These are phyloP conservation scores for Pyrgus malvae DNA, from an alignment of 2,888 invertebrate species.

Conservation along the genomic window DNA sequence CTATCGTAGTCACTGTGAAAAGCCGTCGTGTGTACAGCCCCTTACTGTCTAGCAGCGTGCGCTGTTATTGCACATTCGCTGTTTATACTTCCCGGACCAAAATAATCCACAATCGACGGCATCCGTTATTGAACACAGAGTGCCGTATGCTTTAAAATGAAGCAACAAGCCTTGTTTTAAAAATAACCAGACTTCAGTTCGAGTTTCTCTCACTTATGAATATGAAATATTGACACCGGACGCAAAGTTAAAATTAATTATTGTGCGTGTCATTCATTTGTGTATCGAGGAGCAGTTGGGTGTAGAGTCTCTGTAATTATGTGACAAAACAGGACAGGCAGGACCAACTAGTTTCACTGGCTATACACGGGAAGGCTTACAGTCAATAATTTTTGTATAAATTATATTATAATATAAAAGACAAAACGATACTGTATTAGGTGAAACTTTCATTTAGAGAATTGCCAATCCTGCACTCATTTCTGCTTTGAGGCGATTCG, in stretches of 20 bases:
- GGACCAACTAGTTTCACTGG: background rate
- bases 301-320: slow-evolving; percentile 1
- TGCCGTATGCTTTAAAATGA: slow-evolving; percentile 43
- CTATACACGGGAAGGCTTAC: background rate
- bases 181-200: slow-evolving; percentile 22
- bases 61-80: slow-evolving; percentile 42
- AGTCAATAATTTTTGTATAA: background rate
- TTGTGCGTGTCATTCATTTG: slow-evolving; percentile 15
- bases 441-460: too few relatives aligned
- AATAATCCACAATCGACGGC: slow-evolving; percentile 74
- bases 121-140: slow-evolving; percentile 65
- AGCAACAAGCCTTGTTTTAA: slow-evolving; percentile 27
- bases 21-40: slow-evolving; percentile 7
- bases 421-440: too few relatives aligned
- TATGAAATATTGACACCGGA: slow-evolving; percentile 22
- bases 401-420: too few relatives aligned
- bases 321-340: background rate
- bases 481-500: too few relatives aligned
- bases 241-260: slow-evolving; percentile 19
- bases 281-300: slow-evolving; percentile 7
- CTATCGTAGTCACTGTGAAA: background rate
- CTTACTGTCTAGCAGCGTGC: slow-evolving; percentile 40
- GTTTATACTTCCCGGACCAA: slow-evolving; percentile 73
- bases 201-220: slow-evolving; percentile 12
- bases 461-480: too few relatives aligned